Base-by-base conservation (phyloP, 2,113 vertebrate genomes). In the Mirounga angustirostris region DNA sequence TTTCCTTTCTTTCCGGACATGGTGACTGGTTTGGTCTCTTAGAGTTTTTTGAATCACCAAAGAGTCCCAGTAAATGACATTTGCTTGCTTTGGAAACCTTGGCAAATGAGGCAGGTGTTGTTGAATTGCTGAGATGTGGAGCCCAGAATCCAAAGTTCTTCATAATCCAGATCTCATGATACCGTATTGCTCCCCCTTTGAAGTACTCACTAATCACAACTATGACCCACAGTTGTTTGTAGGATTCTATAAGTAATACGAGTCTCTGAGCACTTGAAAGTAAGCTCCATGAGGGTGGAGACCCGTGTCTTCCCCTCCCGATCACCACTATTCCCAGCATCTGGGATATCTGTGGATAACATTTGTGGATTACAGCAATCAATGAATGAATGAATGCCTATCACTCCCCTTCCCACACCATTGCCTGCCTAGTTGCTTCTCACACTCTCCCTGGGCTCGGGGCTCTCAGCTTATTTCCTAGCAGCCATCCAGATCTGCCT, bases 1-100 rank as follows among this genome's bases (percentile, higher is more conserved):
- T 79, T 87, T 74, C 24, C n/a, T 89, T 94, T 94, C 43, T 94
- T 83, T 91, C 36, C 22, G 36, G 88, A 95, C n/a, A 15, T 83
- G n/a, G 46, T 58, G 9, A 54, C 13, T 67, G 19, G 50, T 74
- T 65, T 83, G 16, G 26, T 83, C 71, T 30, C 81, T 65, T 59
- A 54, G 73, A 85, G 30, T 24, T 80, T 67, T 80, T 36, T 74
- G 18, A 92, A 43, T 91, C 61, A 67, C 54, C 69, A 43, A 30
- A 58, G n/a, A 78, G 40, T 52, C 59, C 40, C 80, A 22, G 16
- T 79, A 94, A 95, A 52, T 83, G 26, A 59, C 24, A 74, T 67
- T 74, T 96, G 43, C 56, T 65, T 74, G 69, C 50, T 78, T 89
- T 36, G 3, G 21, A 93, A 88, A 84, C 14, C 30, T 80, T 90